Evolutionary conservation across 1,140 invertebrate species (phyloP).

Genomic region (Bombus pyrosoma): DNA sequence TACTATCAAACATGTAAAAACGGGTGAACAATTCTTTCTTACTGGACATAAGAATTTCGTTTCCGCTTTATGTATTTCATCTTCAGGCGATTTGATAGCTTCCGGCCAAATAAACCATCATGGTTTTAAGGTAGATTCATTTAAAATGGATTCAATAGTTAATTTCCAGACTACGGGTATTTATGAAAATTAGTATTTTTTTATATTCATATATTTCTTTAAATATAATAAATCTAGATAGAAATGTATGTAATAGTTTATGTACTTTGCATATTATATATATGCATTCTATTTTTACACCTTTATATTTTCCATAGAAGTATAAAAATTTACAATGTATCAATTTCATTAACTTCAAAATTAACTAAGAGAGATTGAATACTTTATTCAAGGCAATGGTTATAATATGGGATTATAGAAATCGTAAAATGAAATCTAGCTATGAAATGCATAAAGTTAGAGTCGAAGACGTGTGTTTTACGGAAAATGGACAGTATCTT

Average conservation of each 20-base stretch:
- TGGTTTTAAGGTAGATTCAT: conserved; percentile 89
- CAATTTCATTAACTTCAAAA: neutral
- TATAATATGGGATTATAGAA: conserved; percentile 93
- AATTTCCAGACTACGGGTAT: neutral
- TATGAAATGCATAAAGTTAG: conserved; percentile 93
- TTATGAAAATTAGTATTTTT: neutral
- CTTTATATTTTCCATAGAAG: neutral
- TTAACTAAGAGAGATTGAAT: neutral
- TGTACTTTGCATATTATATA: neutral
- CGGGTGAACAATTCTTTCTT: conserved; percentile 89
- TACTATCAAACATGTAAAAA: conserved; percentile 88
- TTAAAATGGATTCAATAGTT: neutral
- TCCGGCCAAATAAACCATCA: conserved; percentile 95
- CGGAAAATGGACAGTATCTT: conserved; percentile 90
- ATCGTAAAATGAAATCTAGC: conserved; percentile 84
- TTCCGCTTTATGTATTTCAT: conserved; percentile 90
- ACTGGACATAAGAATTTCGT: conserved; percentile 93
- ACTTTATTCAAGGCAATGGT: conserved; percentile 86
- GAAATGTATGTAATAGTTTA: too few relatives aligned
- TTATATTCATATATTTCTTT: neutral
- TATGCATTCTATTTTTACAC: neutral
- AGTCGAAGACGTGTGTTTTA: conserved; percentile 92
- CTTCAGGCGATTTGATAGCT: conserved; percentile 90
- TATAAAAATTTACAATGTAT: neutral
- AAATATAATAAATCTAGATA: neutral